Base-by-base conservation (phyloP, 2,113 vertebrate genomes). In the Galemys pyrenaicus region DNA sequence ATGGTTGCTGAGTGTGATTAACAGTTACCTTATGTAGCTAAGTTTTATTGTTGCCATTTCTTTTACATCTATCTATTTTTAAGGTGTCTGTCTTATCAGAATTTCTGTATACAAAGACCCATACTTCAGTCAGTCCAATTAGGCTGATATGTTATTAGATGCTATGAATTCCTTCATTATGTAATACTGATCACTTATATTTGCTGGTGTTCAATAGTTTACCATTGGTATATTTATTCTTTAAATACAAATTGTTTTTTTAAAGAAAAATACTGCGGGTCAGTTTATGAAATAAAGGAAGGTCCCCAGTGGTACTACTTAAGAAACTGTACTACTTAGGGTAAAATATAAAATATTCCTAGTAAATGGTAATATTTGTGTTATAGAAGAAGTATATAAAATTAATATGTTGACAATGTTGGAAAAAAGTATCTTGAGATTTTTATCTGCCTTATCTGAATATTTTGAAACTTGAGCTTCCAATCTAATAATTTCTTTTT, bases 271-370 rank as follows among this genome's bases (percentile, higher is more conserved):
- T 95, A 89, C 96, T 97, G 96, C 95, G 37, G 95, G 95, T 58
- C 96, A 95, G 95, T 97, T 97, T 96, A 95, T 79, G 13, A 94
- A 92, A 9, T 83, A 79, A 39, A n/a, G n/a, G n/a, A n/a, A n/a
- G n/a, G n/a, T n/a, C n/a, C n/a, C n/a, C 9, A 44, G 17, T 91
- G 54, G 17, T 56, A 93, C 24, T 54, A 26, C n/a, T 68, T 30
- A 89, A 85, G 54, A 83, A 87, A 82, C 37, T 8, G 22, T 88
- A 44, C 32, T 73, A 88, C 77, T 84, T 87, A 83, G 89, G 37
- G 30, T 44, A 89, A 60, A 60, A 89, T 46, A 84, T 85, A 91
- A 93, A 85, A 39, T 84, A 82, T 83, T 95, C 80, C 39, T 95
- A 74, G 74, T 81, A 94, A 75, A 64, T 95, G 86, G 62, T 87